A percentile compares a stretch with the other conserved stretches of the same genome.
These are phyloP conservation scores for Heliconius ethilla DNA, from an alignment of 2,888 invertebrate species.

Conservation along the genomic window DNA sequence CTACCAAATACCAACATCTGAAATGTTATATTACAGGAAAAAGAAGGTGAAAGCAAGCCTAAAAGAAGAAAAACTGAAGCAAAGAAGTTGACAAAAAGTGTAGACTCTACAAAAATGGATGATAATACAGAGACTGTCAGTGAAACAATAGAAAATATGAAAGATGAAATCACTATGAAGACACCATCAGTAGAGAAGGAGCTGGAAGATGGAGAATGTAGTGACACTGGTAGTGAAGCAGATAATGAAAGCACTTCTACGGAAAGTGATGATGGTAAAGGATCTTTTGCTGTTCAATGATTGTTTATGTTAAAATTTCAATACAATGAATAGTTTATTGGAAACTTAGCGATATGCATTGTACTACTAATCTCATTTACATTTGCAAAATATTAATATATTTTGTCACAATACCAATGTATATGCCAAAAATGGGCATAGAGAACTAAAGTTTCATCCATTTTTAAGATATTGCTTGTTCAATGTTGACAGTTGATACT, in stretches of 20 bases:
- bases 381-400: too few relatives aligned
- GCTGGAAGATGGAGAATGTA: slow-evolving; percentile 86
- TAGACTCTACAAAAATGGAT: slow-evolving; percentile 23
- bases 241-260: slow-evolving; percentile 67
- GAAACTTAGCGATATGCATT: too few relatives aligned
- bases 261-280: slow-evolving; percentile 74
- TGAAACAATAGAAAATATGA: slow-evolving; percentile 38
- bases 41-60: slow-evolving; percentile 64
- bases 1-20: slow-evolving; percentile 70
- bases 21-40: slow-evolving; percentile 77
- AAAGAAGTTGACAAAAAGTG: slow-evolving; percentile 37
- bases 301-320: too few relatives aligned
- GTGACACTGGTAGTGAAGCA: slow-evolving; percentile 70
- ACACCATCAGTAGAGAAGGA: slow-evolving; percentile 60
- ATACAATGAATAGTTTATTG: too few relatives aligned
- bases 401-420: too few relatives aligned
- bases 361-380: too few relatives aligned
- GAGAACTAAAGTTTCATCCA: too few relatives aligned
- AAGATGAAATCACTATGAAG: slow-evolving; percentile 81
- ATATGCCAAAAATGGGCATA: too few relatives aligned
- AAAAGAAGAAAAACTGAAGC: slow-evolving; percentile 59
- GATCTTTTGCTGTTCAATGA: background rate
- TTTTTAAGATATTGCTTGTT: background rate
- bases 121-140: slow-evolving; percentile 43
- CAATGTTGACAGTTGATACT: background rate